A percentile compares a stretch with the other conserved stretches of the same genome.
Conservation (phyloP, 2,113 vertebrate genomes). For the Todiramphus chloris region DNA sequence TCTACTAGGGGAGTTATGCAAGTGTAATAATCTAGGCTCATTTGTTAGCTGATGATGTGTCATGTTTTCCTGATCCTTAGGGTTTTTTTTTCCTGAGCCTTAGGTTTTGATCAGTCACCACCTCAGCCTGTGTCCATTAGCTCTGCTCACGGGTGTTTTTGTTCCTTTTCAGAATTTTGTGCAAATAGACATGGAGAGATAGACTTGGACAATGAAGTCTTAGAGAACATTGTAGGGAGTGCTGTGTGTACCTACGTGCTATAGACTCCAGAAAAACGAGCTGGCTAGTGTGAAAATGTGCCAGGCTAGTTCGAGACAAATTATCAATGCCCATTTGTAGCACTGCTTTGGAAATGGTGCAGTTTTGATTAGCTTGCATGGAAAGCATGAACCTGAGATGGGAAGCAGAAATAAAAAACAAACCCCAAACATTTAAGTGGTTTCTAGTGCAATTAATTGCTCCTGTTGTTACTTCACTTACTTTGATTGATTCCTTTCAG, state of each 20-base stretch:
- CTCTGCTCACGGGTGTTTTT: not conserved
- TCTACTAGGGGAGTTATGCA: not conserved
- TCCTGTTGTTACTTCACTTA: not conserved
- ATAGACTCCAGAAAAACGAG: not conserved
- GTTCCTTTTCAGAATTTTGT: not conserved
- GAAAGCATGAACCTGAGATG: not conserved
- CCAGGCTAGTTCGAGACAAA: not conserved
- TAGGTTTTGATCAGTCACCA: not conserved
- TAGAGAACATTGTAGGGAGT: not conserved
- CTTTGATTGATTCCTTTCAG: not conserved
- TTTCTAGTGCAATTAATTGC: not conserved
- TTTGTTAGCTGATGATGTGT: not conserved
- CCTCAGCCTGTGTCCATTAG: not conserved
- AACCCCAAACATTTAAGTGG: not conserved
- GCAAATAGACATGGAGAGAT: not conserved
- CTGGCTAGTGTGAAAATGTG: not conserved
- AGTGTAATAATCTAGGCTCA: not conserved
- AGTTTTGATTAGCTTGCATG: not conserved
- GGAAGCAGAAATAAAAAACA: not conserved
- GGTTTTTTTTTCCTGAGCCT: not conserved
- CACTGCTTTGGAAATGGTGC: not conserved
- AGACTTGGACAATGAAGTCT: not conserved
- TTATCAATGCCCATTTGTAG: not conserved
- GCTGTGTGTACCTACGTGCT: not conserved
- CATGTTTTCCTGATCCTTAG: not conserved